These are phyloP conservation scores for Pygocentrus nattereri DNA, from an alignment of 2,797 vertebrate species.

Conservation along the genomic window DNA sequence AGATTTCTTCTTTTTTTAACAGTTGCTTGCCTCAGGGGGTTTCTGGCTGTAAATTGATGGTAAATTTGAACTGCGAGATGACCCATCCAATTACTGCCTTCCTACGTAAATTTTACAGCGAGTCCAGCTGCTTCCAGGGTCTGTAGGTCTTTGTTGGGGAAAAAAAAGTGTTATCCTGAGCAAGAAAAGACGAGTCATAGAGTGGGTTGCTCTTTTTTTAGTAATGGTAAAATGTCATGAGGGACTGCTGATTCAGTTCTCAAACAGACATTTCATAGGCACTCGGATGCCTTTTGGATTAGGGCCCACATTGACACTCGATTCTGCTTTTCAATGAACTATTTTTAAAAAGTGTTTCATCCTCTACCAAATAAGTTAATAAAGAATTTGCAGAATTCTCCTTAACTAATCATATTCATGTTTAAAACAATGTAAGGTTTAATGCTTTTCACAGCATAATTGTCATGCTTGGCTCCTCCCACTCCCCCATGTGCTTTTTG, in stretches of 20 bases:
- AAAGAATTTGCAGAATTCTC: background rate
- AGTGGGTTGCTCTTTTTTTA: background rate
- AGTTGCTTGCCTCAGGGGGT: slow-evolving; percentile 25
- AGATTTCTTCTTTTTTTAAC: slow-evolving; percentile 21
- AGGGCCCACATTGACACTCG: background rate
- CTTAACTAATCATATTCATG: background rate
- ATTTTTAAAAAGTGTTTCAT: background rate
- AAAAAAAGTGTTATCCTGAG: slow-evolving; percentile 18
- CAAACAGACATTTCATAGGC: background rate
- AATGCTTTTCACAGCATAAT: background rate
- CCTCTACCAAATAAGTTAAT: background rate
- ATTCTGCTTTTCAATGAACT: background rate
- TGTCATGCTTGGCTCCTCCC: no score
- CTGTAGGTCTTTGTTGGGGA: slow-evolving; percentile 10
- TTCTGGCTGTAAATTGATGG: slow-evolving; percentile 38
- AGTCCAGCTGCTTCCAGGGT: slow-evolving; percentile 16
- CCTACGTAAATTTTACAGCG: slow-evolving; percentile 15
- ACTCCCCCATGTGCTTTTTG: no score
- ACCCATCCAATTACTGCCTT: slow-evolving; percentile 40
- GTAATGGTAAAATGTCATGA: background rate
- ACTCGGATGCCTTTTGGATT: background rate
- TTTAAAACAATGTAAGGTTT: background rate
- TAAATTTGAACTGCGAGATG: slow-evolving; percentile 41
- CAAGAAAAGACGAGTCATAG: background rate
- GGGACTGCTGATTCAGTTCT: background rate